Conservation (phyloP, 2,888 invertebrate species). For the Coleophora flavipennella region DNA sequence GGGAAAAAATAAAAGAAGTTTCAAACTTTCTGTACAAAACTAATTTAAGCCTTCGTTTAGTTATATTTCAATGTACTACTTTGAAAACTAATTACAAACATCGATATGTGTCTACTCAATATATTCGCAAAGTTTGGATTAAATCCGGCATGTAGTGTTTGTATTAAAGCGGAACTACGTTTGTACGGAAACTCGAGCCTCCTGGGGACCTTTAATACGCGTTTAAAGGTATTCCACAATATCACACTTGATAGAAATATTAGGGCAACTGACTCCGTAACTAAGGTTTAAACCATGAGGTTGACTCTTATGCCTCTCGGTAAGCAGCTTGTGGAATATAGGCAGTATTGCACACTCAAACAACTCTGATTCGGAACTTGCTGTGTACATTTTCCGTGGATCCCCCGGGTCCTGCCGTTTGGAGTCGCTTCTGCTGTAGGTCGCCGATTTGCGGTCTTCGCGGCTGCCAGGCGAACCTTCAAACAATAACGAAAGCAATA, state of each 20-base stretch:
- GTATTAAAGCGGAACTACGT: no score
- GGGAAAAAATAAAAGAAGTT: no score
- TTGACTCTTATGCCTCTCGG: constrained; percentile 83
- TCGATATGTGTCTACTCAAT: no score
- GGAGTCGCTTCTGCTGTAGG: constrained; percentile 57
- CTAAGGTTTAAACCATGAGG: constrained; percentile 78
- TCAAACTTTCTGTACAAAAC: no score
- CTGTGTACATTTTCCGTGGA: constrained; percentile 77
- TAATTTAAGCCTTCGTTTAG: no score
- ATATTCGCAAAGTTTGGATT: no score
- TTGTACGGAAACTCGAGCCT: no score
- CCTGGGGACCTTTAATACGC: no score
- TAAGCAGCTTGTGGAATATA: constrained; percentile 92
- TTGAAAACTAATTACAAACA: no score
- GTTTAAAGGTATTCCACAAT: constrained; percentile 92
- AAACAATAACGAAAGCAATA: no score
- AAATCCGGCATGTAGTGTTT: no score
- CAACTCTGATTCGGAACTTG: constrained; percentile 87
- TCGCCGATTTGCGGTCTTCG: constrained; percentile 65
- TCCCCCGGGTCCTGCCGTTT: constrained; percentile 56
- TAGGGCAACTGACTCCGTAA: constrained; percentile 91
- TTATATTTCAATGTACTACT: no score
- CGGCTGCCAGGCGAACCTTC: constrained; percentile 52
- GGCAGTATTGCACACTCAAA: constrained; percentile 90
- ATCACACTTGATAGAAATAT: constrained; percentile 96